Evolutionary conservation across 2,113 vertebrate genomes (phyloP), one percentile per base, ranked within the genome.

Genomic region (Gobio gobio): DNA sequence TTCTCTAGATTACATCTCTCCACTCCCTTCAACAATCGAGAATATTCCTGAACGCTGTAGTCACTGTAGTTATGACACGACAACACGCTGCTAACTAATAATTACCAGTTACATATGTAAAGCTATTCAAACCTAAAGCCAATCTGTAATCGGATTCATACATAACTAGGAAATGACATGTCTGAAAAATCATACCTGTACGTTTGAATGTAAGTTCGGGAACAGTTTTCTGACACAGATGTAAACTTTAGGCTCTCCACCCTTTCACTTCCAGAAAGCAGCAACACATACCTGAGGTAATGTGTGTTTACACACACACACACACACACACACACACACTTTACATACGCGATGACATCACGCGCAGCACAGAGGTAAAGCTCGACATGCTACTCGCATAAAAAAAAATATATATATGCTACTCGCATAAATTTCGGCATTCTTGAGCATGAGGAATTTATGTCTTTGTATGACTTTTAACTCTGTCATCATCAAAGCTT

Each of bases 341-440:
- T 36, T 68, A 33, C 16, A 68, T 81, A 49, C 78, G 61, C 20
- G 40, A 81, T 82, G 79, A 70, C 58, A 12, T 64, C 59, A 80
- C 14, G 20, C 14, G 10, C 43, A n/a, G 20, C 24, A 82, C 78
- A 8, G 54, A 56, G 54, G 18, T 20, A 56, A 7, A 56, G 6
- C 5, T 40, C 40, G 54, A 56, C 18, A 18, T 8, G 5, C 4
- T 51, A 54, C 1, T 54, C 24, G n/a, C 2, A 51, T 4, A 13
- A 29, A 20, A n/a, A n/a, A n/a, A n/a, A n/a, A n/a, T n/a, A n/a
- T n/a, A n/a, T n/a, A n/a, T n/a, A 18, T 8, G 5, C 4, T 51
- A 54, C 1, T 54, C 24, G n/a, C 2, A 51, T 4, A 13, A 29
- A 20, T 51, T 7, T 7, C 47, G 16, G 16, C 6, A 26, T 59